Conservation (phyloP, 2,113 vertebrate genomes). For the Excalfactoria chinensis region DNA sequence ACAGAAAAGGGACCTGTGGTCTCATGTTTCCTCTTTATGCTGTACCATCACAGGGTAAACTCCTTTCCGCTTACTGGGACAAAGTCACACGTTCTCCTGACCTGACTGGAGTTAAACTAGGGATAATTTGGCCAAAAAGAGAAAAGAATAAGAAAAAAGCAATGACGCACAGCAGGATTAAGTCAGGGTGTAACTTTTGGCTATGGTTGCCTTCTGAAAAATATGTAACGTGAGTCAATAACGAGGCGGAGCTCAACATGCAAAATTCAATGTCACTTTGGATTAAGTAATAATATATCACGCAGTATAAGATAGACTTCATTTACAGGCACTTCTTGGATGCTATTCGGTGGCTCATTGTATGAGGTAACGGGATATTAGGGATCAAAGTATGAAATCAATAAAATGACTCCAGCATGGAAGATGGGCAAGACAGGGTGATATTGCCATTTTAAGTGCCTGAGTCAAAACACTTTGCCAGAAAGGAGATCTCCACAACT, state of each 20-base stretch:
- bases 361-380: conserved; percentile 12
- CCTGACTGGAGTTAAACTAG: neutral
- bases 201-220: neutral
- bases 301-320: neutral
- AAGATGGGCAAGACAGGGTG: neutral
- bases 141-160: neutral
- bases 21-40: neutral
- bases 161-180: neutral
- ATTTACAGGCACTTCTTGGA: neutral
- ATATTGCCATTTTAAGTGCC: neutral
- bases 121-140: neutral
- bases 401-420: neutral
- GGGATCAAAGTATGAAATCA: conserved; percentile 30
- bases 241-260: neutral
- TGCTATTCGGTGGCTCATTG: neutral
- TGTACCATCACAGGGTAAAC: neutral
- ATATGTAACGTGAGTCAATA: neutral
- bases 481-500: neutral
- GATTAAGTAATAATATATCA: neutral
- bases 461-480: neutral
- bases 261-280: neutral
- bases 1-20: neutral
- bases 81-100: neutral
- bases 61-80: neutral
- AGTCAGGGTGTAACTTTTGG: conserved; percentile 19